Conservation (phyloP, 2,113 vertebrate genomes). For the Orientallactaga bullata region DNA sequence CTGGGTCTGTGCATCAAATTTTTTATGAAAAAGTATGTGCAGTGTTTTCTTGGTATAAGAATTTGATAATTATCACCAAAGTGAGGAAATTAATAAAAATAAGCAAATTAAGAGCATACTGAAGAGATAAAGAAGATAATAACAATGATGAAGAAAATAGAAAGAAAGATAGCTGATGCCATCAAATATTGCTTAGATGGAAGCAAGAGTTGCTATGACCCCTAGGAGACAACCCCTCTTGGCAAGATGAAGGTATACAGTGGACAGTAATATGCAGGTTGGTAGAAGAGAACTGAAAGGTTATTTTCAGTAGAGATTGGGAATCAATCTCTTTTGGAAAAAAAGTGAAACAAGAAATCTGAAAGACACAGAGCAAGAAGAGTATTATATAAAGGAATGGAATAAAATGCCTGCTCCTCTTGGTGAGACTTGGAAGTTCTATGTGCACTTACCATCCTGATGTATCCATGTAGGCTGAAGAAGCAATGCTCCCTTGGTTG, state of each 20-base stretch:
- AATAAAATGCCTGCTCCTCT: background rate
- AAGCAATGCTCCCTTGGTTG: background rate
- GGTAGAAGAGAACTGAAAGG: background rate
- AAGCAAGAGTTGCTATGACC: background rate
- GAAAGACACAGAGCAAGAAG: background rate
- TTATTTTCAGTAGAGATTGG: background rate
- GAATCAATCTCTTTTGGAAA: background rate
- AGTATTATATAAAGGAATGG: background rate
- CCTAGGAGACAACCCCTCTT: background rate
- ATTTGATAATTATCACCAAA: background rate
- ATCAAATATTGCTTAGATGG: background rate
- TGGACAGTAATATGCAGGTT: background rate
- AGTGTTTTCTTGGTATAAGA: slow-evolving; percentile 26
- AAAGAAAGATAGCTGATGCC: background rate
- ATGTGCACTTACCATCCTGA: background rate
- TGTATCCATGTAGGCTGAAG: background rate
- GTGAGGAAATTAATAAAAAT: background rate
- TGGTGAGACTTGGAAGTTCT: background rate
- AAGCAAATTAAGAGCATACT: background rate
- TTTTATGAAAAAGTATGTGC: background rate
- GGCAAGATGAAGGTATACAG: background rate
- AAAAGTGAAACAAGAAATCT: background rate
- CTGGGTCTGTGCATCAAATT: background rate
- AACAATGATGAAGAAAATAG: background rate
- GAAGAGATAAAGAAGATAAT: background rate